Percentiles rank a stretch among this genome's conserved stretches.
phyloP scores from a whole-genome alignment of 2,797 vertebrate genomes.

The Catamblyrhynchus diadema region DNA sequence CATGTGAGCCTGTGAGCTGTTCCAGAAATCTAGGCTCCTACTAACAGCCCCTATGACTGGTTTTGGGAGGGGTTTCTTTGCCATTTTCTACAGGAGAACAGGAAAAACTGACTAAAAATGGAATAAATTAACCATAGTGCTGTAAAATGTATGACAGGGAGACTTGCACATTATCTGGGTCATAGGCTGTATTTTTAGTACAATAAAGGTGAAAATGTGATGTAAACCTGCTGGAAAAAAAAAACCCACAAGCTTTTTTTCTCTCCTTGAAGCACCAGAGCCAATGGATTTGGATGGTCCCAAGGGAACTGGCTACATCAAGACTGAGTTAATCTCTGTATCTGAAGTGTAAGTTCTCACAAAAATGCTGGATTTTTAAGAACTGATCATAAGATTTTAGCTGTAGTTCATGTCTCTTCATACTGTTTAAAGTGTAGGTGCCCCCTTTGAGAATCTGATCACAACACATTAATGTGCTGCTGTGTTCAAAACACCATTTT shows the following conservation, averaged over 20 bases:
- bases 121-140: neutral
- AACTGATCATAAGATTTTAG: neutral
- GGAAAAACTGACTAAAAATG: neutral
- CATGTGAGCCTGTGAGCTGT: fast-evolving
- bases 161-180: neutral
- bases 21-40: neutral
- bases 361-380: constrained; percentile 21
- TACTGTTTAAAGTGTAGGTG: neutral
- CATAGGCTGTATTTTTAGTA: neutral
- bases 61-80: neutral
- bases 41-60: neutral
- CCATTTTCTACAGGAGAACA: neutral
- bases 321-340: constrained; percentile 94
- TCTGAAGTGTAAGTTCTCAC: constrained; percentile 91
- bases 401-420: neutral
- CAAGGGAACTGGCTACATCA: constrained; percentile 86
- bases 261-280: constrained; percentile 78
- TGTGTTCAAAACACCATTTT: neutral
- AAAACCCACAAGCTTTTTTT: neutral
- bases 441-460: neutral
- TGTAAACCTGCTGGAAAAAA: neutral
- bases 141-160: neutral
- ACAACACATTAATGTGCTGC: neutral
- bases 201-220: neutral
- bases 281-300: constrained; percentile 89